Evolutionary conservation across 1,140 invertebrate genomes (phyloP).

Genomic region (Caenorhabditis inopinata): DNA sequence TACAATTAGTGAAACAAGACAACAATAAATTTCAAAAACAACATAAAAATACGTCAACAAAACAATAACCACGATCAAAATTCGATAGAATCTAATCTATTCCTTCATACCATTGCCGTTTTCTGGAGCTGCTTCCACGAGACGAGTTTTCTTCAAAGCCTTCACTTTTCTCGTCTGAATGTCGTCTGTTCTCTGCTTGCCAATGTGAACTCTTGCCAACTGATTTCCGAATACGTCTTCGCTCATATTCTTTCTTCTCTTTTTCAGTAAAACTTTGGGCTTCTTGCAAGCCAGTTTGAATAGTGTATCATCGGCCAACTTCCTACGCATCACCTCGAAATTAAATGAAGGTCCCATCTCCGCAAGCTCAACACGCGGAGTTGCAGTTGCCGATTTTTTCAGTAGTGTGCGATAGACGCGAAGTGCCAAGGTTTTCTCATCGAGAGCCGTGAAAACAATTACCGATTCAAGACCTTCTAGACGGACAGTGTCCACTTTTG

Average conservation of each 20-base stretch:
- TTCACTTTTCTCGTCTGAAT: constrained; percentile 92
- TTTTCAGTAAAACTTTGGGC: constrained; percentile 80
- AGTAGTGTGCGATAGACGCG: constrained; percentile 82
- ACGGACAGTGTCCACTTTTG: constrained; percentile 75
- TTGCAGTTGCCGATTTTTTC: constrained; percentile 82
- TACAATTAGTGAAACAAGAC: background rate
- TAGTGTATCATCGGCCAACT: constrained; percentile 84
- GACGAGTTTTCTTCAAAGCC: constrained; percentile 72
- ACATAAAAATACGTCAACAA: constrained; percentile 1
- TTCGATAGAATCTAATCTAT: background rate
- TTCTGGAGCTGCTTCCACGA: background rate
- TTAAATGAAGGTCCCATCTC: constrained; percentile 93
- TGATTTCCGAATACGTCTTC: constrained; percentile 83
- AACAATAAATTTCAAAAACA: constrained; percentile 41
- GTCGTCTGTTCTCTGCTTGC: constrained; percentile 80
- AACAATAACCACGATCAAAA: background rate
- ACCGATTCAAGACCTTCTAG: constrained; percentile 90
- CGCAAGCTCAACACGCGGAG: constrained; percentile 84
- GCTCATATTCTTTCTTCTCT: constrained; percentile 86
- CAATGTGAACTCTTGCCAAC: constrained; percentile 87
- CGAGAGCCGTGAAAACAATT: constrained; percentile 80
- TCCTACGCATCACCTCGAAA: constrained; percentile 79
- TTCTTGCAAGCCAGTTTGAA: constrained; percentile 83
- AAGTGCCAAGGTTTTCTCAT: constrained; percentile 77
- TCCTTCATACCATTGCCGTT: background rate